These are phyloP conservation scores for Solen grandis DNA, from an alignment of 1,140 invertebrate genomes.

Conservation along the genomic window DNA sequence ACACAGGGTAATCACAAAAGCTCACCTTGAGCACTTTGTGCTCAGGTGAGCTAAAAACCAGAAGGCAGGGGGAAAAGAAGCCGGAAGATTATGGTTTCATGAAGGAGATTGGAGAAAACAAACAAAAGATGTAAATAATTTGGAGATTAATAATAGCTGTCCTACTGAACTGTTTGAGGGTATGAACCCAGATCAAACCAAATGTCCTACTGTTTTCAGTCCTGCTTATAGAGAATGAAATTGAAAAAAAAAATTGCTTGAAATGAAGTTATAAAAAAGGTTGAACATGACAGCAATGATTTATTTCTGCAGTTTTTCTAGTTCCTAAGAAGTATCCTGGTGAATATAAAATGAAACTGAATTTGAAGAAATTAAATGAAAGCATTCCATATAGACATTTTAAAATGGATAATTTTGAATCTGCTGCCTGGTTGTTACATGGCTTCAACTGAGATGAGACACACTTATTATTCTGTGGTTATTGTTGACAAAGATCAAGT, in stretches of 20 bases:
- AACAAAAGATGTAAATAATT: conserved; percentile 7
- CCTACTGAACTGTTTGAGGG: not conserved
- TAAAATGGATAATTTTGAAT: conserved; percentile 65
- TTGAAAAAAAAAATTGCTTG: conserved; percentile 34
- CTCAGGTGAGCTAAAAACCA: not conserved
- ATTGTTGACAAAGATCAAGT: conserved; percentile 15
- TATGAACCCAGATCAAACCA: not conserved
- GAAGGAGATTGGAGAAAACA: conserved; percentile 28
- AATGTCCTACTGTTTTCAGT: not conserved
- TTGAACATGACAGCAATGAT: conserved; percentile 20
- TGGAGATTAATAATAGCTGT: conserved; percentile 13
- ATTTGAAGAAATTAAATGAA: conserved; percentile 62
- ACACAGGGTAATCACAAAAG: no score
- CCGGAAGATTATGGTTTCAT: conserved; percentile 12
- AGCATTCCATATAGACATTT: conserved; percentile 62
- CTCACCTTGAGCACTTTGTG: no score
- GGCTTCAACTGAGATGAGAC: conserved; percentile 53
- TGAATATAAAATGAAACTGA: conserved; percentile 56
- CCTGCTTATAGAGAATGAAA: not conserved
- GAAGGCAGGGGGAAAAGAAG: no score
- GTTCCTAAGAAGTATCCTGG: conserved; percentile 58
- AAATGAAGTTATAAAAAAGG: conserved; percentile 42
- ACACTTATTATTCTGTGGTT: conserved; percentile 35
- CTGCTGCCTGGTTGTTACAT: conserved; percentile 59
- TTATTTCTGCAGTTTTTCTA: conserved; percentile 62